Conservation (phyloP, 2,888 invertebrate species). For the Sclerodermus sp. region DNA sequence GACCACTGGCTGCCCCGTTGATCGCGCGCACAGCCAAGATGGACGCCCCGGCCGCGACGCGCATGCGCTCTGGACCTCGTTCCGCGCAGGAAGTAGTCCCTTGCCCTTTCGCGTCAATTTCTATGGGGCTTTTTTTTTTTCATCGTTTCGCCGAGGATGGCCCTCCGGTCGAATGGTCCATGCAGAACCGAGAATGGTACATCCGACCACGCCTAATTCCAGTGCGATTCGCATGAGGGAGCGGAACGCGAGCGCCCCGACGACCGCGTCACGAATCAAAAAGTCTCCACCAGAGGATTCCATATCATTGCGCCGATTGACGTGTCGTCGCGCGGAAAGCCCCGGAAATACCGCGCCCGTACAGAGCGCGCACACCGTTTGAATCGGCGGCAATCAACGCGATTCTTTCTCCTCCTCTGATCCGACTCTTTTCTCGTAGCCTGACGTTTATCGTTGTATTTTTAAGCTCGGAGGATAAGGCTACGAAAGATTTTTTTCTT, state of each 20-base stretch:
- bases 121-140: too few relatives aligned
- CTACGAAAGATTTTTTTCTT: too few relatives aligned
- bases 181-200: too few relatives aligned
- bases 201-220: too few relatives aligned
- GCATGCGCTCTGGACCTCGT: conserved; percentile 33
- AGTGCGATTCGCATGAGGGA: too few relatives aligned
- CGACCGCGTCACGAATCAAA: conserved; percentile 24
- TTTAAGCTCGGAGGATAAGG: too few relatives aligned
- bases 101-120: conserved; percentile 17
- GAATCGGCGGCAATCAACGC: too few relatives aligned
- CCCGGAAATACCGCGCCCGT: conserved; percentile 56
- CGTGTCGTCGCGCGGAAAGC: conserved; percentile 36
- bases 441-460: too few relatives aligned
- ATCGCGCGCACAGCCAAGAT: conserved; percentile 43
- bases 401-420: too few relatives aligned
- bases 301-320: conserved; percentile 37
- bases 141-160: too few relatives aligned
- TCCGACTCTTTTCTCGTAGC: too few relatives aligned
- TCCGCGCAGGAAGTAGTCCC: conserved; percentile 34
- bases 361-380: conserved; percentile 43
- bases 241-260: not conserved
- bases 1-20: conserved; percentile 48
- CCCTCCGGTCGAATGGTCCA: too few relatives aligned
- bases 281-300: conserved; percentile 17
- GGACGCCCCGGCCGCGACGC: conserved; percentile 41